Conservation (phyloP, 1,140 invertebrate species). For the Hesperophylax magnus region DNA sequence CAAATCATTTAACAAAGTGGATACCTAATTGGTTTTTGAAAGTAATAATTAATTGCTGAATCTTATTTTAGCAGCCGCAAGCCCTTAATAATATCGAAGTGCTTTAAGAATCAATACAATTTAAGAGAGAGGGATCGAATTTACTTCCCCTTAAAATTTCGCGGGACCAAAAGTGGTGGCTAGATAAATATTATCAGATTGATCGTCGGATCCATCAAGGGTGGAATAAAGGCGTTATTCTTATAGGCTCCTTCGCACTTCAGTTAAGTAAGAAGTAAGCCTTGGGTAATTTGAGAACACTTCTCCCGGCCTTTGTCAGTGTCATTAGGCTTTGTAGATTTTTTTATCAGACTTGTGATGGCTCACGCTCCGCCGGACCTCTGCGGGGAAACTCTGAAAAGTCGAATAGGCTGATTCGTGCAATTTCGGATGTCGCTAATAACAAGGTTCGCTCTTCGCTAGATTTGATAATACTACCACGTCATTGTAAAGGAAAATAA, state of each 20-base stretch:
- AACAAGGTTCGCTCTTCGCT: background rate
- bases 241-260: background rate
- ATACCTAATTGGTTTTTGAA: too few species aligned
- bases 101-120: too few species aligned
- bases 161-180: too few species aligned
- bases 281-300: slow-evolving; percentile 5
- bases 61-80: too few species aligned
- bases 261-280: background rate
- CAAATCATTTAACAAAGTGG: too few species aligned
- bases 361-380: background rate
- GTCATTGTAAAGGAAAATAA: too few species aligned
- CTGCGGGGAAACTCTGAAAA: background rate
- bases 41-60: too few species aligned
- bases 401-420: background rate
- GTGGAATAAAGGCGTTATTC: background rate
- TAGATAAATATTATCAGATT: too few species aligned
- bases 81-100: too few species aligned
- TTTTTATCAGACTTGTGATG: slow-evolving; percentile 16
- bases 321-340: slow-evolving; percentile 19
- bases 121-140: too few species aligned
- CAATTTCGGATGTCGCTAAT: too few species aligned
- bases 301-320: background rate
- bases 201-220: background rate
- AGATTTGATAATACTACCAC: background rate
- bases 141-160: too few species aligned